Conservation (phyloP, 1,140 invertebrate genomes). For the Cyphomyrmex costatus region DNA sequence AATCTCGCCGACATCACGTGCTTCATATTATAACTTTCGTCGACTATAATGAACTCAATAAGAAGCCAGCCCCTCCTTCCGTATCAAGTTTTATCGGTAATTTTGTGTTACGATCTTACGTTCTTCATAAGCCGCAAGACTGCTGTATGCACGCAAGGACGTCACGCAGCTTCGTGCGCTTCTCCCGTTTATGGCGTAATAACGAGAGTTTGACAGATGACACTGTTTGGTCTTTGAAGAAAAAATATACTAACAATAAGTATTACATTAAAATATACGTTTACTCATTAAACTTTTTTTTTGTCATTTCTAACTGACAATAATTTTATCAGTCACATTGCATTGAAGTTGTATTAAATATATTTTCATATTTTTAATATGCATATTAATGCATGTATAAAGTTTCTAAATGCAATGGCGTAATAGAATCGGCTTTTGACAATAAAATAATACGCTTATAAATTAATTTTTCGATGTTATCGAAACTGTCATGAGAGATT, state of each 20-base stretch:
- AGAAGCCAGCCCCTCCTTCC: not conserved
- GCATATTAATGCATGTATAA: too few species aligned
- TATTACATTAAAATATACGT: not conserved
- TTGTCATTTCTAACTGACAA: not conserved
- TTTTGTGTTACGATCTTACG: not conserved
- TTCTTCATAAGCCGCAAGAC: conserved; percentile 8
- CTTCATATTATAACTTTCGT: not conserved
- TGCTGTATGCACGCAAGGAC: not conserved
- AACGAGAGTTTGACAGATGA: not conserved
- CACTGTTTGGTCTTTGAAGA: not conserved
- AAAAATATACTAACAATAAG: too few species aligned
- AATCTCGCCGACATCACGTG: not conserved
- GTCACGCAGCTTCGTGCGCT: not conserved
- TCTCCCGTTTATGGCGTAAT: conserved; percentile 14
- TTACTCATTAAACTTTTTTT: not conserved
- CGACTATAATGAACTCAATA: not conserved
- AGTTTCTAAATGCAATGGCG: too few species aligned
- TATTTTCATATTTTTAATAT: too few species aligned
- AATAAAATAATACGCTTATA: too few species aligned
- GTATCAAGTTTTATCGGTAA: not conserved
- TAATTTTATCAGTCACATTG: too few species aligned
- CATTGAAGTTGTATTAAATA: too few species aligned
- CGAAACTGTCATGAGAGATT: not conserved
- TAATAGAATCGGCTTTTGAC: too few species aligned
- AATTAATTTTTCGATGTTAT: not conserved